Evolutionary conservation across 2,113 vertebrate genomes (phyloP), one percentile per base, ranked within the genome.

Genomic region (Sorex araneus): DNA sequence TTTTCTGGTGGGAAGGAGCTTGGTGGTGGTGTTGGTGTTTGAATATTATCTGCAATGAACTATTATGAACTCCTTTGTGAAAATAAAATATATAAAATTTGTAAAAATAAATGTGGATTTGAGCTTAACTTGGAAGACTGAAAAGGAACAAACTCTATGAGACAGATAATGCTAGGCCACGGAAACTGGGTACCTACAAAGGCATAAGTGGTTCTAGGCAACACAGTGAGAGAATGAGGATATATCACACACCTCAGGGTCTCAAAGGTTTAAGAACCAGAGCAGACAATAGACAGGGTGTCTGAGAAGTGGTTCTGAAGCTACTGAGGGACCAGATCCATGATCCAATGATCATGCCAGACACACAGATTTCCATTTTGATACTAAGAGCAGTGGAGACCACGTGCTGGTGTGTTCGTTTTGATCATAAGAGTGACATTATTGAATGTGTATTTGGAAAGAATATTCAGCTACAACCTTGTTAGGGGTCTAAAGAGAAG

Each of bases 271-370:
- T 70, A 4, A 27, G 70, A 30, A 25, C 1, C 9, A 5, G 25
- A 57, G 19, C 66, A 85, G 21, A 94, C 50, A 86, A 34, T 2
- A 8, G 13, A 4, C 3, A 0, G 30, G 10, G 10, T 10, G 0
- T 45, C 28, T 47, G 8, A 83, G 40, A 18, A 10, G 13, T 40
- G 43, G 9, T 6, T 8, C 30, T 36, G 12, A n/a, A 50, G 8
- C 36, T n/a, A 0, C 21, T 3, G 0, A 3, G 32, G 2, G 1
- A 6, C 5, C 34, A 43, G 8, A 32, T 13, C 3, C 5, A 11
- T 3, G 27, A 74, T 1, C 57, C 6, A 2, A 21, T 60, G 57
- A 60, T 60, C 19, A 60, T 60, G 57, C 19, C 57, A 60, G 4
- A 60, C 47, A 60, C 8, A 60, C 57, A 60, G 64, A 8, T 66